These are phyloP conservation scores for Halisarca cf. caerulea DNA, from an alignment of 37 sponge, comb jelly and placozoan species.

Conservation along the genomic window DNA sequence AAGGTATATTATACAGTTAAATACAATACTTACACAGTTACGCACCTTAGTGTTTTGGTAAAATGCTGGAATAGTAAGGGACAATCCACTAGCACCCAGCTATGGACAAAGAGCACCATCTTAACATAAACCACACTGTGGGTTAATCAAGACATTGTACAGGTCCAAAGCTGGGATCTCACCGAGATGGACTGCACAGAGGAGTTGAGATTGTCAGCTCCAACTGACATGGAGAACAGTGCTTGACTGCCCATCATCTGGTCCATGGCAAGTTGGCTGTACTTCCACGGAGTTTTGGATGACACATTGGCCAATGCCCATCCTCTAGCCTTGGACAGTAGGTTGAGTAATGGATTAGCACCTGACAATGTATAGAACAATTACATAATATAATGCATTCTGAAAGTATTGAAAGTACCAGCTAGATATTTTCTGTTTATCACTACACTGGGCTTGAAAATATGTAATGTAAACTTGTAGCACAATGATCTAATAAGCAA, in stretches of 20 bases:
- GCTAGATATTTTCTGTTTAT: too few species aligned
- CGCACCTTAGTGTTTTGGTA: slow-evolving; percentile 9
- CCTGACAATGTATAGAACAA: too few species aligned
- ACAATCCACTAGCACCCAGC: slow-evolving; percentile 27
- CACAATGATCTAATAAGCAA: too few species aligned
- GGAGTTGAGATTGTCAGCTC: slow-evolving; percentile 50
- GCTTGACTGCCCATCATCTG: slow-evolving; percentile 45
- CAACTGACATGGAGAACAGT: slow-evolving; percentile 50
- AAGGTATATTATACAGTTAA: too few species aligned
- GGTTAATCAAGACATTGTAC: too few species aligned
- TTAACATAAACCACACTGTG: background rate
- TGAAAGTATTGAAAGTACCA: too few species aligned
- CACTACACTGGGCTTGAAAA: too few species aligned
- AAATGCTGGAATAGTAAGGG: background rate
- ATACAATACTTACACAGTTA: too few species aligned
- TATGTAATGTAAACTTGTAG: too few species aligned
- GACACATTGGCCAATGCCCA: background rate
- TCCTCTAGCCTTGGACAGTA: slow-evolving; percentile 33
- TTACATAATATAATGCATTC: too few species aligned
- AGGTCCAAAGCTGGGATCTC: background rate
- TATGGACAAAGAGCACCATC: background rate
- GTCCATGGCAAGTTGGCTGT: slow-evolving; percentile 19
- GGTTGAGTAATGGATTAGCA: slow-evolving; percentile 27
- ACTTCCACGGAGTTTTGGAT: slow-evolving; percentile 4
- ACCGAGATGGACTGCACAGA: slow-evolving; percentile 31